Percentiles rank a stretch among this genome's conserved stretches.
These are phyloP conservation scores for Poeciliopsis presidionis DNA, from an alignment of 2,797 vertebrate genomes.

Conservation along the genomic window DNA sequence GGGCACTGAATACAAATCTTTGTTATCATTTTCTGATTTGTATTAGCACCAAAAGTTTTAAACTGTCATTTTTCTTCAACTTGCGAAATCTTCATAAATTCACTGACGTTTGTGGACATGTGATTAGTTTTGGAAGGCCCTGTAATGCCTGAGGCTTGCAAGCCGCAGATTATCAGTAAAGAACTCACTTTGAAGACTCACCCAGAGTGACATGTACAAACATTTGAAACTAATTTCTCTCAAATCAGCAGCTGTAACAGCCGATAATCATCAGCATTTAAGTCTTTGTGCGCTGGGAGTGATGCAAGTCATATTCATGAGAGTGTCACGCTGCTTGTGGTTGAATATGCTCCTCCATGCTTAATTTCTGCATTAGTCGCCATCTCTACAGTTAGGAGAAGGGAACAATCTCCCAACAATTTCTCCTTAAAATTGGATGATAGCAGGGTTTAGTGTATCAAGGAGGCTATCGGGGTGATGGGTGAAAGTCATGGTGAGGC, in stretches of 20 bases:
- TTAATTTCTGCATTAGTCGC: slow-evolving; percentile 36
- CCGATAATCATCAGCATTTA: background rate
- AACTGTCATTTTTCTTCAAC: background rate
- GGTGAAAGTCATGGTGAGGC: background rate
- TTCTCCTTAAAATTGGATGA: slow-evolving; percentile 22
- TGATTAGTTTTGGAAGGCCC: background rate
- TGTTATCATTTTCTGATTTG: too few relatives aligned
- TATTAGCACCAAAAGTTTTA: background rate
- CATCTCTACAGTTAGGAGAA: slow-evolving; percentile 9
- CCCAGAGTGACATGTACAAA: background rate
- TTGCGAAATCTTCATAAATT: background rate
- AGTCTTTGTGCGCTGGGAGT: slow-evolving; percentile 17
- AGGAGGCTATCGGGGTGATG: background rate
- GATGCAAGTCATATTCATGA: slow-evolving; percentile 14
- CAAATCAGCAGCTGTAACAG: slow-evolving; percentile 16
- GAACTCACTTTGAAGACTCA: background rate
- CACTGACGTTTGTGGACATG: background rate
- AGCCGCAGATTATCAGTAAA: background rate
- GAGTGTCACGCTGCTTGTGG: slow-evolving; percentile 6
- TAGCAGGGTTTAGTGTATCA: slow-evolving; percentile 16
- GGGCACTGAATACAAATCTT: too few relatives aligned
- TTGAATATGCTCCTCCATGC: slow-evolving; percentile 6
- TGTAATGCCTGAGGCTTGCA: background rate
- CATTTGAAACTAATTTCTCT: slow-evolving; percentile 13
- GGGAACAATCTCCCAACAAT: slow-evolving; percentile 11